Evolutionary conservation across 2,888 invertebrate genomes (phyloP), one percentile per base, ranked within the genome.

Genomic region (Hydrotaea diabolus): DNA sequence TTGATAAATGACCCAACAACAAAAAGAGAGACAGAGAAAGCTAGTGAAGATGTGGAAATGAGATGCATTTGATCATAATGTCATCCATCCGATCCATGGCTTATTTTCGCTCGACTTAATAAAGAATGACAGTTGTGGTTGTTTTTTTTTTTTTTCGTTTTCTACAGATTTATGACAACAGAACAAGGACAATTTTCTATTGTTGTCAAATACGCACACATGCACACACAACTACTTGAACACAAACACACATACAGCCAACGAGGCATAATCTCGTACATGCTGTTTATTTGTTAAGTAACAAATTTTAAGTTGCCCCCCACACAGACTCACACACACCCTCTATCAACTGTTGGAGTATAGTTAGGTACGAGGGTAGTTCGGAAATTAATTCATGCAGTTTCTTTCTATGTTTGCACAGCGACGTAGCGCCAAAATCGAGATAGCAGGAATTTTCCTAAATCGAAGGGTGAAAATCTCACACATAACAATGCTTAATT

Each of bases 91-190:
- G 46, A 84, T 79, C 76, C 64, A 66, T 74, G 79, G 21, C 23
- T 79, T 36, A 2, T 59, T 26, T 23, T 59, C 15, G 23, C 3
- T 57, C 75, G 57, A 75, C n/a, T 79, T 77, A 79, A 85, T 85
- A 76, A 85, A 82, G 85, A 85, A 57, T 85, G 85, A 77, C 85
- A 85, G 64, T 75, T 49, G 59, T 26, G 43, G 26, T 59, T 75
- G 66, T 74, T 23, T 46, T 46, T 21, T 49, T 19, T 36, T 43
- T 57, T 64, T 43, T 46, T 39, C 21, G 19, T 73, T 66, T 49
- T 23, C 55, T 36, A 66, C 62, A 71, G 72, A 82, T 79, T 85
- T 79, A 77, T 69, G 74, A 59, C 53, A 74, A 57, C 55, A 53
- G 46, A 39, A 21, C 71, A 80, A 80, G 80, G 80, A 80, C 80